Percentiles rank a stretch among this genome's conserved stretches.
phyloP scores from a whole-genome alignment of 1,140 invertebrate species.

The Apolygus lucorum region DNA sequence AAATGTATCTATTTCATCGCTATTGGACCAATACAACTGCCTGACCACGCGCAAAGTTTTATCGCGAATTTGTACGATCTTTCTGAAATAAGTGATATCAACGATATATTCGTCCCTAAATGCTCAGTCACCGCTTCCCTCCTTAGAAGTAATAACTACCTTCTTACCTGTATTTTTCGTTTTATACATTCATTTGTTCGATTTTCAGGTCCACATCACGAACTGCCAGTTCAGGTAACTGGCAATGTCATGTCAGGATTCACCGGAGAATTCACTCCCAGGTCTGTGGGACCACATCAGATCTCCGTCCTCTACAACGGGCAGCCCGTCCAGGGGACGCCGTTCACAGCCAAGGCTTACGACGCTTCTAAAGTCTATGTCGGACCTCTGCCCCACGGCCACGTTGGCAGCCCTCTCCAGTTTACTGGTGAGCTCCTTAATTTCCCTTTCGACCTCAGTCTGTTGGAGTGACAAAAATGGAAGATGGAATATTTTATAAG shows the following conservation, averaged over 20 bases:
- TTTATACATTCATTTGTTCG: slow-evolving; percentile 18
- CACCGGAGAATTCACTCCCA: slow-evolving; percentile 82
- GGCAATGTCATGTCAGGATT: slow-evolving; percentile 77
- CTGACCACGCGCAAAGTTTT: no score
- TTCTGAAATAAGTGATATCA: no score
- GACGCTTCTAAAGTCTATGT: slow-evolving; percentile 84
- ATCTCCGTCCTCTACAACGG: slow-evolving; percentile 87
- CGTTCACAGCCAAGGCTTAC: slow-evolving; percentile 86
- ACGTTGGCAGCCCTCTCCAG: slow-evolving; percentile 75
- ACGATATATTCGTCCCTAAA: no score
- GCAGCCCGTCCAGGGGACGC: slow-evolving; percentile 79
- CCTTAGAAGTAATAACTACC: no score
- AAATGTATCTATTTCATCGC: no score
- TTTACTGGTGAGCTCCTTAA: slow-evolving; percentile 57
- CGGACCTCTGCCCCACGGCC: slow-evolving; percentile 67
- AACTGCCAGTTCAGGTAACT: slow-evolving; percentile 80
- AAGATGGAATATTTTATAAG: no score
- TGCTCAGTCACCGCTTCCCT: no score
- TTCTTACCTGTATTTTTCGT: no score
- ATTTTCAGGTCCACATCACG: slow-evolving; percentile 52
- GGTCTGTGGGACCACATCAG: slow-evolving; percentile 79
- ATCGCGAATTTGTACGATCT: no score
- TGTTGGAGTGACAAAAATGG: no score
- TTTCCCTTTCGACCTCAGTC: background rate
- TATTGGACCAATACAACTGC: no score